phyloP scores from a whole-genome alignment of 2,113 vertebrate genomes.

The Oreochromis niloticus region DNA sequence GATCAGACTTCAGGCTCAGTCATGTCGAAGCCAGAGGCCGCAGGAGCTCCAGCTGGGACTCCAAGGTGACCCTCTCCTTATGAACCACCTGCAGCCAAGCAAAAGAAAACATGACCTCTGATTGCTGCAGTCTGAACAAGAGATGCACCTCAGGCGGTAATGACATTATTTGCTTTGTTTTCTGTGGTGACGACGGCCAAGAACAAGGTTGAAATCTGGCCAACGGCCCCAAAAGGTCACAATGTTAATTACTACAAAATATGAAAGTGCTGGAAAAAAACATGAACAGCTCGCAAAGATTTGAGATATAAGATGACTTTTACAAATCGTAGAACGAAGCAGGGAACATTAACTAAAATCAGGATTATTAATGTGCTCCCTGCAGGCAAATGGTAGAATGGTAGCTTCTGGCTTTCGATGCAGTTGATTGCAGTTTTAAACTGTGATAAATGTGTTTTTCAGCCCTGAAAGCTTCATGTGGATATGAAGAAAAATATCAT shows the following conservation, averaged over 20 bases:
- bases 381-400: accelerated
- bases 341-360: not conserved
- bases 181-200: not conserved
- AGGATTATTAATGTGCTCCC: not conserved
- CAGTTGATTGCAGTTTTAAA: not conserved
- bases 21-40: conserved; percentile 85
- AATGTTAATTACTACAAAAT: not conserved
- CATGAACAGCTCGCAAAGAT: not conserved
- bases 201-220: not conserved
- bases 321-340: not conserved
- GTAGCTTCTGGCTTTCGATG: not conserved
- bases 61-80: conserved; percentile 88
- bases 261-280: not conserved
- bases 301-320: not conserved
- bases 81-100: conserved; percentile 82
- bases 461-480: not conserved
- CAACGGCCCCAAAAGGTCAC: not conserved
- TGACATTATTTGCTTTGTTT: not conserved
- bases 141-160: not conserved
- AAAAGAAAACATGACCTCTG: not conserved
- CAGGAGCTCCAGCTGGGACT: conserved; percentile 88
- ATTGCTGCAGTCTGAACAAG: not conserved
- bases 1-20: conserved; percentile 27
- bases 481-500: not conserved
- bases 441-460: not conserved